These are phyloP conservation scores for Therioaphis trifolii DNA, from an alignment of 2,888 invertebrate species.

Conservation along the genomic window DNA sequence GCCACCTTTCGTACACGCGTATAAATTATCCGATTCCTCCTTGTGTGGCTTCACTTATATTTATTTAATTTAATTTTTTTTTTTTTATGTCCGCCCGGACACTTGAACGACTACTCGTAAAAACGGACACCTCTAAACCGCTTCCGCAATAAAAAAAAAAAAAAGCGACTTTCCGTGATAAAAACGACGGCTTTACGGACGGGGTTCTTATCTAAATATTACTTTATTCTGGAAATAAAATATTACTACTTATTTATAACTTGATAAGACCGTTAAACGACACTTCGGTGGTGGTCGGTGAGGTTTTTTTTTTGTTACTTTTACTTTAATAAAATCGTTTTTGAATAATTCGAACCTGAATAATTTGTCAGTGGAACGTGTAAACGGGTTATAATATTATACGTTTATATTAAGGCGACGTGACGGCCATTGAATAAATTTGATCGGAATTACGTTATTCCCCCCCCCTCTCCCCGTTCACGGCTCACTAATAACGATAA, in stretches of 20 bases:
- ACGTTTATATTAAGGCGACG: too few relatives aligned
- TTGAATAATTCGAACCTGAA: constrained; percentile 48
- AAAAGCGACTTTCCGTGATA: constrained; percentile 44
- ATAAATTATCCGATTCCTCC: constrained; percentile 55
- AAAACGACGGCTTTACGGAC: constrained; percentile 3
- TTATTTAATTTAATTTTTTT: constrained; percentile 24
- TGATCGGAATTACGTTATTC: background rate
- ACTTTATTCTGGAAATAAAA: constrained; percentile 49
- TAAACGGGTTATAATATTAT: background rate
- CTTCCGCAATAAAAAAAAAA: constrained; percentile 61
- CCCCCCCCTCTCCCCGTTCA: too few relatives aligned
- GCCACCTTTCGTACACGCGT: background rate
- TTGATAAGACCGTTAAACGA: constrained; percentile 50
- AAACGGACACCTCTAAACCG: constrained; percentile 54
- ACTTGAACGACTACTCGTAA: constrained; percentile 59
- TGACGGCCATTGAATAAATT: constrained; percentile 33
- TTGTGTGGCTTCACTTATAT: constrained; percentile 41
- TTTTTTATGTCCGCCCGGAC: constrained; percentile 39
- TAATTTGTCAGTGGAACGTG: constrained; percentile 47
- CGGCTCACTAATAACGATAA: too few relatives aligned
- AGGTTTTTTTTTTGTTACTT: background rate
- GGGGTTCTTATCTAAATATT: constrained; percentile 37
- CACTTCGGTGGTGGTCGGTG: constrained; percentile 54
- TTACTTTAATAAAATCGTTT: constrained; percentile 60
- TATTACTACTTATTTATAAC: constrained; percentile 49